These are phyloP conservation scores for Synaphobranchus kaupii DNA, from an alignment of 2,797 vertebrate species.

Conservation along the genomic window DNA sequence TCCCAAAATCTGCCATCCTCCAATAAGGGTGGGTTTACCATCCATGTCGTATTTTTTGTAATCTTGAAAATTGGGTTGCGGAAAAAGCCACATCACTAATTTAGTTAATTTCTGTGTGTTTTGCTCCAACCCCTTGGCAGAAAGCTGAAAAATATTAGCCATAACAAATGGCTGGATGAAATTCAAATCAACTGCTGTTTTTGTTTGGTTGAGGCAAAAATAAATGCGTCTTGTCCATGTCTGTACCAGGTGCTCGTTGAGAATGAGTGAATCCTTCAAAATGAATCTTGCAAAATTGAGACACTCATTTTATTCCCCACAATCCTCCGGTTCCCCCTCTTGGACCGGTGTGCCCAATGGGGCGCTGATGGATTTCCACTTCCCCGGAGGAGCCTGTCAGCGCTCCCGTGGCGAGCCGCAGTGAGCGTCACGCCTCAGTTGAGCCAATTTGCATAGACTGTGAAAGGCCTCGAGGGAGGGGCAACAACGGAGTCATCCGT, in stretches of 20 bases:
- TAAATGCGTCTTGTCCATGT: neutral
- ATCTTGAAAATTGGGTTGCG: slow-evolving; percentile 60
- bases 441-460: slow-evolving; percentile 52
- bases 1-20: slow-evolving; percentile 63
- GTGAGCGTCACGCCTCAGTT: slow-evolving; percentile 57
- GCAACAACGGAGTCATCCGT: slow-evolving; percentile 26
- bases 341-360: slow-evolving; percentile 45
- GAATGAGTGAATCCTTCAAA: neutral
- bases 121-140: neutral
- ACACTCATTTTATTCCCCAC: slow-evolving; percentile 45
- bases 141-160: neutral
- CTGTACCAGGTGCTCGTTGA: neutral
- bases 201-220: neutral
- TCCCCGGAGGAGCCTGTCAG: slow-evolving; percentile 46
- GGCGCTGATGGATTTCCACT: slow-evolving; percentile 55
- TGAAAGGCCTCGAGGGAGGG: slow-evolving; percentile 43
- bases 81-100: slow-evolving; percentile 38
- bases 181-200: no score
- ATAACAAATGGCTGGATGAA: neutral
- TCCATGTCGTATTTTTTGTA: slow-evolving; percentile 72
- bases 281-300: slow-evolving; percentile 45
- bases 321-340: slow-evolving; percentile 37
- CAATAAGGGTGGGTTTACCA: slow-evolving; percentile 68
- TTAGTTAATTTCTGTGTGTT: slow-evolving; percentile 34
- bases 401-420: slow-evolving; percentile 46